Conservation (phyloP, 2,113 vertebrate genomes). For the Alces alces region DNA sequence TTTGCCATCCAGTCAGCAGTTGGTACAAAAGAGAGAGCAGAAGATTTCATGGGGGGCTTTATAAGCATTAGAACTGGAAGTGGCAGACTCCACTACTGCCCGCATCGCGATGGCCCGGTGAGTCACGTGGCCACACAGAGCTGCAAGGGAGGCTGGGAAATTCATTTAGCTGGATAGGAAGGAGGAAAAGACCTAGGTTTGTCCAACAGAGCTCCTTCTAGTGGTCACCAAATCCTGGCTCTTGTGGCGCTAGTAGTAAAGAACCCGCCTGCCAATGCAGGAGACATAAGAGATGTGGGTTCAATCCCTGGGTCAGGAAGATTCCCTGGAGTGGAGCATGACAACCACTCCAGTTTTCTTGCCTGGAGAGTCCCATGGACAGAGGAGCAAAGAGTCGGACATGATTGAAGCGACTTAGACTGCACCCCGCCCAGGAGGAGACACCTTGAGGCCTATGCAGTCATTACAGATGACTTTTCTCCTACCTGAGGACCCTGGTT, state of each 20-base stretch:
- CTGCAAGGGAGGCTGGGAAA: background rate
- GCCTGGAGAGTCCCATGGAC: background rate
- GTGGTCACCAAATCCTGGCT: background rate
- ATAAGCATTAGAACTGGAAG: background rate
- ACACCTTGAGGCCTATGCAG: accelerated
- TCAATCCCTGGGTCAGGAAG: background rate
- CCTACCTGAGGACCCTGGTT: background rate
- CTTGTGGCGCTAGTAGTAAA: background rate
- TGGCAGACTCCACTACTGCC: background rate
- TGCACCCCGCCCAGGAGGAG: background rate
- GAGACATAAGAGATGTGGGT: background rate
- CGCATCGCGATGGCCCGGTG: background rate
- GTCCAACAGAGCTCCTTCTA: background rate
- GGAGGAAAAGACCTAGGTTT: background rate
- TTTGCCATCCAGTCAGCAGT: background rate
- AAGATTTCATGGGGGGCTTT: background rate
- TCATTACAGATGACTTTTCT: background rate
- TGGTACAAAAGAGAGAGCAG: background rate
- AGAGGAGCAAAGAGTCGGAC: background rate
- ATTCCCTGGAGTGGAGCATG: background rate
- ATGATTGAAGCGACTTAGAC: accelerated
- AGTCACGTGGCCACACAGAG: background rate
- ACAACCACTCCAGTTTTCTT: background rate
- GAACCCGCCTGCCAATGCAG: accelerated
- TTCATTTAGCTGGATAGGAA: background rate